Percentiles rank a stretch among this genome's conserved stretches.
These are phyloP conservation scores for Periparus ater DNA, from an alignment of 2,797 vertebrate species.

Conservation along the genomic window DNA sequence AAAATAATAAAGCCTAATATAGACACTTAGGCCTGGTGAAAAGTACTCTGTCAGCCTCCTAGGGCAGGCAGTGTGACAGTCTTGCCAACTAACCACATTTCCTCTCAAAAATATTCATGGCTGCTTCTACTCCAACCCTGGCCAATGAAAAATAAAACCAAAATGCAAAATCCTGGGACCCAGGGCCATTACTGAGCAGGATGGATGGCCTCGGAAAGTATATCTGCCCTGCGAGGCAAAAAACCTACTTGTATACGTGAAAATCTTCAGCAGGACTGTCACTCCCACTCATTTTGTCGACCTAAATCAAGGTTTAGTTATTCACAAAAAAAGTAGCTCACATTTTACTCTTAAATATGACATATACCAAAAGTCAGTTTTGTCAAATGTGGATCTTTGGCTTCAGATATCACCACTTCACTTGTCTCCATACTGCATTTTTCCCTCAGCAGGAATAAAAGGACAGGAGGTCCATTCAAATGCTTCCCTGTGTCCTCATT, in stretches of 20 bases:
- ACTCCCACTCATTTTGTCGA: neutral
- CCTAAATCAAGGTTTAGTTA: neutral
- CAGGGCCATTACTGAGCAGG: neutral
- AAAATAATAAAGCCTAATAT: neutral
- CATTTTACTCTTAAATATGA: neutral
- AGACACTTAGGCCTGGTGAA: neutral
- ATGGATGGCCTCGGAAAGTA: neutral
- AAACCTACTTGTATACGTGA: fast-evolving
- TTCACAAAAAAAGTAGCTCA: neutral
- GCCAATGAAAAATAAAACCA: neutral
- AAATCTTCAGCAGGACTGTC: neutral
- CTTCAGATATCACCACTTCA: neutral
- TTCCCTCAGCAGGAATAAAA: neutral
- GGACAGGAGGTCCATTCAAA: neutral
- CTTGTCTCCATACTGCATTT: neutral
- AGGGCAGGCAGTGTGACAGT: neutral
- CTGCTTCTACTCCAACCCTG: neutral
- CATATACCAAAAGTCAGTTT: neutral
- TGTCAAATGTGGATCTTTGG: neutral
- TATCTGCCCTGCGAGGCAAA: neutral
- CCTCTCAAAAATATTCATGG: neutral
- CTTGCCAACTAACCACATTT: neutral
- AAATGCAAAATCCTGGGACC: neutral
- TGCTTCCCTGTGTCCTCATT: neutral
- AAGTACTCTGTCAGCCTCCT: neutral